Evolutionary conservation across 2,797 vertebrate species (phyloP).

Genomic region (Enoplosus armatus): DNA sequence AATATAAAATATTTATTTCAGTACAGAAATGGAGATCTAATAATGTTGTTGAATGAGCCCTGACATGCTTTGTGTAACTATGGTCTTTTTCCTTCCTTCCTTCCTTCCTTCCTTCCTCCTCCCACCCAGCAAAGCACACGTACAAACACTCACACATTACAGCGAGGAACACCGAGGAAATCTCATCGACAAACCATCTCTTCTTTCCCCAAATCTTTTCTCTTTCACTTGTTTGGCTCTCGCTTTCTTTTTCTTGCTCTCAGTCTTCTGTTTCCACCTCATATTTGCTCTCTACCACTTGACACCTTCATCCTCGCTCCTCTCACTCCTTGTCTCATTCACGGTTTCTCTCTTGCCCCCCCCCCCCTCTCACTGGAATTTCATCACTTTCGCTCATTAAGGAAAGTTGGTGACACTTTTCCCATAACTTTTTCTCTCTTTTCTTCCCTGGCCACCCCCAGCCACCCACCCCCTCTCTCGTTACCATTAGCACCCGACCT

Average conservation of each 20-base stretch:
- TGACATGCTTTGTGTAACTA: no score
- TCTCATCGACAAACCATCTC: conserved; percentile 17
- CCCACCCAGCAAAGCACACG: not conserved
- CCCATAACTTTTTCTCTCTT: conserved; percentile 32
- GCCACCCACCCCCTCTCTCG: not conserved
- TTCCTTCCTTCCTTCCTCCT: not conserved
- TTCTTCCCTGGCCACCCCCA: not conserved
- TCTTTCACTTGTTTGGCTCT: not conserved
- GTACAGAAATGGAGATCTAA: not conserved
- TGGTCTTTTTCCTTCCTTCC: no score
- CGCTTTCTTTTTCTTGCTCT: not conserved
- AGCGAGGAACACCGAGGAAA: not conserved
- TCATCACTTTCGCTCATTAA: conserved; percentile 73
- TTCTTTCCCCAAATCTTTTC: not conserved
- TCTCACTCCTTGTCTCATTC: conserved; percentile 4
- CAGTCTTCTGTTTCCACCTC: not conserved
- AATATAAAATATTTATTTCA: not conserved
- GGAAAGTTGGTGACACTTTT: conserved; percentile 66
- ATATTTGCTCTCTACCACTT: not conserved
- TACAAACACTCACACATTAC: not conserved
- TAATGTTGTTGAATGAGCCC: conserved; percentile 13
- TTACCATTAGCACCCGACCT: conserved; percentile 17
- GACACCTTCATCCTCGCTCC: not conserved
- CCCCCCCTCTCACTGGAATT: conserved; percentile 25
- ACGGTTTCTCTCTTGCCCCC: rapidly evolving